Conservation (phyloP, 2,113 vertebrate species). For the Mustelus asterias region DNA sequence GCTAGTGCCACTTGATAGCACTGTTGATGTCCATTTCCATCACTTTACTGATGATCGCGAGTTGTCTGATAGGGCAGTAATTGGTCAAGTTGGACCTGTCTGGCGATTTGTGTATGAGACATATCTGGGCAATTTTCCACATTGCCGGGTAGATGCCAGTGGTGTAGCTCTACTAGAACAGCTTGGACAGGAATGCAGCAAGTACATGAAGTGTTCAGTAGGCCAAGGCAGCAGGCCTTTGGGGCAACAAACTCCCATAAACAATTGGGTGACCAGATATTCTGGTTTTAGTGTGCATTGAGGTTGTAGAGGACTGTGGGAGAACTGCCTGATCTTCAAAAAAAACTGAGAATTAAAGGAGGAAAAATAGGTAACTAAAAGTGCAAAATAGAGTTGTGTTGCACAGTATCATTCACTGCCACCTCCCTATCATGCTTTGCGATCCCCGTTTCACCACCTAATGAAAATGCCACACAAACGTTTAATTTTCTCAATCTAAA, state of each 20-base stretch:
- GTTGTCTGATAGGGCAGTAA: too few species aligned
- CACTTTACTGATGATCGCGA: too few species aligned
- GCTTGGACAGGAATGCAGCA: too few species aligned
- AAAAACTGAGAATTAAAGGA: background rate
- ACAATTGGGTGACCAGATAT: background rate
- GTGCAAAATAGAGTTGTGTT: background rate
- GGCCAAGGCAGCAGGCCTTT: background rate
- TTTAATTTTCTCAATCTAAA: background rate
- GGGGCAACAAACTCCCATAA: background rate
- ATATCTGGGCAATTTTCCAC: too few species aligned
- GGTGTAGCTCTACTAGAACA: too few species aligned
- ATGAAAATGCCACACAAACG: background rate
- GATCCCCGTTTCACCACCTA: background rate
- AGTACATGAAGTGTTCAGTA: background rate
- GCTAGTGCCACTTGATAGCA: too few species aligned
- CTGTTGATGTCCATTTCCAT: too few species aligned
- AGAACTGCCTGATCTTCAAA: background rate
- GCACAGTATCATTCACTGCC: background rate
- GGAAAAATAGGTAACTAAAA: background rate
- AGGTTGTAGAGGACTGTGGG: too few species aligned
- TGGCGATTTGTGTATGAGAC: too few species aligned
- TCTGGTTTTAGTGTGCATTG: background rate
- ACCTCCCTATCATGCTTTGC: background rate
- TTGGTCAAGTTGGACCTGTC: too few species aligned
- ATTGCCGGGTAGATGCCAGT: too few species aligned